Evolutionary conservation across 2,113 vertebrate species (phyloP).

Genomic region (Terrapene triunguis): DNA sequence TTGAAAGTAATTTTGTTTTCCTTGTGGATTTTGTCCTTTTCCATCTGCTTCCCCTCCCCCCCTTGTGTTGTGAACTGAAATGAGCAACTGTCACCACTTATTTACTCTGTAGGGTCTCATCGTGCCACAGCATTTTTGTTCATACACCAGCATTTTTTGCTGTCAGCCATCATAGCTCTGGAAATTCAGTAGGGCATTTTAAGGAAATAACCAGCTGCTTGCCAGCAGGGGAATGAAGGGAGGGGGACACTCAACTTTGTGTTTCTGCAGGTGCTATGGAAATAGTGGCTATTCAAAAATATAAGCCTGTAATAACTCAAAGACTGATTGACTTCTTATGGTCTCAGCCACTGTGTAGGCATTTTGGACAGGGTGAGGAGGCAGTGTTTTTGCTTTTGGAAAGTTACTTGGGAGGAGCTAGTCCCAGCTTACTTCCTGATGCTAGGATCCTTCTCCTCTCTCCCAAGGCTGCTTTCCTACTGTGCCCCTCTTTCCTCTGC

Average conservation of each 20-base stretch:
- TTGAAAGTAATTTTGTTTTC: not conserved
- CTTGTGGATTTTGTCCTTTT: not conserved
- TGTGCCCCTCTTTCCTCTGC: not conserved
- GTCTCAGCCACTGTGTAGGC: not conserved
- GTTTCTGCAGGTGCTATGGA: conserved; percentile 28
- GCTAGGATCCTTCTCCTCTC: not conserved
- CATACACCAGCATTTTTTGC: conserved; percentile 15
- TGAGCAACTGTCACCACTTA: not conserved
- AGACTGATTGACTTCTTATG: not conserved
- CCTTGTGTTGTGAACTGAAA: not conserved
- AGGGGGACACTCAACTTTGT: conserved; percentile 19
- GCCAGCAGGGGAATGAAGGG: conserved; percentile 61
- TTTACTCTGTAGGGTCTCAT: conserved; percentile 17
- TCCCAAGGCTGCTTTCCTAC: not conserved
- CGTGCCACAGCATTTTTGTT: conserved; percentile 58
- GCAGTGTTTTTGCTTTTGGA: not conserved
- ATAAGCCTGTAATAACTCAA: not conserved
- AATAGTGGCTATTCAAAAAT: not conserved
- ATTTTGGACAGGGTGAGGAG: not conserved
- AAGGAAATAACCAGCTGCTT: conserved; percentile 60
- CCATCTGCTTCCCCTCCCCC: not conserved
- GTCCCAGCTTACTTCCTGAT: not conserved
- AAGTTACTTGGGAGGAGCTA: not conserved
- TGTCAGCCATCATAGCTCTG: conserved; percentile 19
- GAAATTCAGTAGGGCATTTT: conserved; percentile 46